Base-by-base conservation (phyloP, 1,140 invertebrate genomes). In the Temnothorax curvispinosus region DNA sequence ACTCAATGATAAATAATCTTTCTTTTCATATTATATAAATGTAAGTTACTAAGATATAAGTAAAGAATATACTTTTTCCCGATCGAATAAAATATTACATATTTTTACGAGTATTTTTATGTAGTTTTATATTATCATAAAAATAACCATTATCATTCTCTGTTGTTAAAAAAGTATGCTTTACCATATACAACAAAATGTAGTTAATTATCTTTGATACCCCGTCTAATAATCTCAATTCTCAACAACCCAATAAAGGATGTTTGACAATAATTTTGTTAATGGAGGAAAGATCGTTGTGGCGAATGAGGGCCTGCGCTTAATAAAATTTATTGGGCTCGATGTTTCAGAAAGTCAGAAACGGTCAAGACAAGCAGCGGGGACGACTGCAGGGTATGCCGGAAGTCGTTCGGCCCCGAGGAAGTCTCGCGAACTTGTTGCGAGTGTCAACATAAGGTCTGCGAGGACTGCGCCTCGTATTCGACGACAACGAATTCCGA, bases 391-490 rank as follows among this genome's bases (percentile, higher is more conserved):
- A 96, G 98, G 74, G 98, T 98, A 3, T 98, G 98, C 92, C 96
- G 98, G 56, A 98, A 98, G 95, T 97, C 97, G 58, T 97, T 98
- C 93, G 98, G 98, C 92, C 97, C 97, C 0, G 97, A 98, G 69
- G 98, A 98, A 93, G 97, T 97, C 92, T 98, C 97, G 92, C 97
- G 97, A 89, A 97, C 97, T 32, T 99, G 98, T 95, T 97, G 97
- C 92, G 98, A 98, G 94, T 99, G 98, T 95, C 97, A 98, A 92
- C 97, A 98, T 92, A 97, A 98, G 89, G 98, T 99, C 56, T 99
- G 98, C 94, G 98, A 99, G 94, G 98, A 99, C 95, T 99, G 98
- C 92, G 98, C 98, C 67, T 98, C 98, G 54, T 99, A 98, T 94
- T 98, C 98, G 86, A 98, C 97, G 92, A 96, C 97, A 65, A 97